Percentiles rank a stretch among this genome's conserved stretches.
Conservation (phyloP, 2,888 invertebrate species). For the Andrena chrysosceles region DNA sequence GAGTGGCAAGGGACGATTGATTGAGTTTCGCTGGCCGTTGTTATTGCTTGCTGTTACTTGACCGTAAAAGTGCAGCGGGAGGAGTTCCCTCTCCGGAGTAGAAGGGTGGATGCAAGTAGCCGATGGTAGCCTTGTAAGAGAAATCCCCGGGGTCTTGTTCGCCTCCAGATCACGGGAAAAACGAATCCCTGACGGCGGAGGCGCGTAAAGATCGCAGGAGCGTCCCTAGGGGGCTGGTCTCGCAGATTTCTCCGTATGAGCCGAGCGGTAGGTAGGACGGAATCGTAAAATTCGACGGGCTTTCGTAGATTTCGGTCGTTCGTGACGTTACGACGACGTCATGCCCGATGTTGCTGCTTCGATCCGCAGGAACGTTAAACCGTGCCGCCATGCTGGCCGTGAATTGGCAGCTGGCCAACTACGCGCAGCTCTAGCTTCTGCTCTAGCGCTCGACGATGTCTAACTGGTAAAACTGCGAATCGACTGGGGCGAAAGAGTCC, state of each 20-base stretch:
- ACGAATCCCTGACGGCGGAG: conserved; percentile 1
- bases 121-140: background rate
- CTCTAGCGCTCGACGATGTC: background rate
- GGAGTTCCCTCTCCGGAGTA: background rate
- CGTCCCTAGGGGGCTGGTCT: background rate
- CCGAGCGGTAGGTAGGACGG: background rate
- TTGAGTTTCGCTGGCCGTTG: background rate
- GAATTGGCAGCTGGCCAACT: conserved; percentile 62
- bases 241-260: background rate
- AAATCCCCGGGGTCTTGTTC: conserved; percentile 24
- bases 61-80: background rate
- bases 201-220: conserved; percentile 25
- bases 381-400: conserved; percentile 55
- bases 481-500: background rate
- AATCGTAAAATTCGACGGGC: conserved; percentile 32
- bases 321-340: conserved; percentile 38
- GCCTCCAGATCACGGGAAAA: background rate
- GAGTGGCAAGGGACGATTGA: background rate
- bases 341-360: conserved; percentile 50
- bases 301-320: conserved; percentile 30
- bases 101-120: background rate
- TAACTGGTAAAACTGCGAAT: conserved; percentile 4
- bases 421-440: conserved; percentile 4
- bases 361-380: conserved; percentile 53
- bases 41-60: background rate